phyloP scores from a whole-genome alignment of 2,797 vertebrate species.

The Sternarchorhynchus goeldii region DNA sequence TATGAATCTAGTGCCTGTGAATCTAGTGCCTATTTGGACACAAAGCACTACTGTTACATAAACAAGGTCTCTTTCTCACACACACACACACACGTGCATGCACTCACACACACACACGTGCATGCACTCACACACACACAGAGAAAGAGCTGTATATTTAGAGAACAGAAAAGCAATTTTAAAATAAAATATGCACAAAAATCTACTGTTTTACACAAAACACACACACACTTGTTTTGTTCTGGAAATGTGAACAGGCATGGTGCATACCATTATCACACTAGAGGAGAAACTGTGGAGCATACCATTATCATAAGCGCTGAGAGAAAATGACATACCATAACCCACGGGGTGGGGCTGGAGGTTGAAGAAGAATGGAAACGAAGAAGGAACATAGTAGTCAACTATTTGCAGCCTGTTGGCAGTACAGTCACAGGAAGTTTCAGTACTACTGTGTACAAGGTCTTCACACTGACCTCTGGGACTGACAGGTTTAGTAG shows the following conservation, averaged over 20 bases:
- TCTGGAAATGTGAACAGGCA: constrained; percentile 4
- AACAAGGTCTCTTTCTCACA: constrained; percentile 13
- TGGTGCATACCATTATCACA: not conserved
- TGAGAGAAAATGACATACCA: not conserved
- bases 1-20: too few species aligned
- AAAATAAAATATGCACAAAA: constrained; percentile 25
- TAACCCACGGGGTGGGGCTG: not conserved
- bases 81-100: not conserved
- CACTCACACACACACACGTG: not conserved
- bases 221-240: constrained; percentile 29
- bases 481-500: too few species aligned
- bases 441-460: too few species aligned
- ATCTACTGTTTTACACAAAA: constrained; percentile 35
- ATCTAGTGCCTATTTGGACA: not conserved
- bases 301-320: not conserved
- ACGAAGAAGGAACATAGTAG: too few species aligned
- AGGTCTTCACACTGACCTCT: too few species aligned
- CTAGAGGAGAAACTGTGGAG: not conserved
- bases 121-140: not conserved
- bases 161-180: constrained; percentile 25
- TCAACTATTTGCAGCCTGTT: too few species aligned
- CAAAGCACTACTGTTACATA: constrained; percentile 30
- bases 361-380: too few species aligned
- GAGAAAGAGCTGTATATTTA: not conserved
- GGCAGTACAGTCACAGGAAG: too few species aligned